Evolutionary conservation across 1,140 invertebrate species (phyloP).

Genomic region (Drosophila prosaltans): DNA sequence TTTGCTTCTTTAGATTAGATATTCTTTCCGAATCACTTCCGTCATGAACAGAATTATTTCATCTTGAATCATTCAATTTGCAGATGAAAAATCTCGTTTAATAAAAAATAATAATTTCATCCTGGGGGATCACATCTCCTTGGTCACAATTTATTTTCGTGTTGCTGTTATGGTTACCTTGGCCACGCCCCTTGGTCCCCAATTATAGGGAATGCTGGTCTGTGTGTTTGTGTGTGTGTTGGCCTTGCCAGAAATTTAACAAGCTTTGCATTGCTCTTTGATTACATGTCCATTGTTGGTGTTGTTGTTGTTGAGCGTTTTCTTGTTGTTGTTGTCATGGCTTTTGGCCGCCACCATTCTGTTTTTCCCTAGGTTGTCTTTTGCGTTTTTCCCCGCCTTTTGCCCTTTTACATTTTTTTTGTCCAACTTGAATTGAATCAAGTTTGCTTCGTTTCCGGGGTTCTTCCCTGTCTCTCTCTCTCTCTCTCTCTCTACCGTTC

Average conservation of each 20-base stretch:
- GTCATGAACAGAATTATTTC: too few relatives aligned
- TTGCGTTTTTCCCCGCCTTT: slow-evolving; percentile 57
- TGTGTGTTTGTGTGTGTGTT: slow-evolving; percentile 11
- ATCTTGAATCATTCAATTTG: not conserved
- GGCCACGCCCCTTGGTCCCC: not conserved
- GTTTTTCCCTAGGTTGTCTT: slow-evolving; percentile 61
- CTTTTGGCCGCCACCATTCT: slow-evolving; percentile 68
- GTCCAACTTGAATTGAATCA: slow-evolving; percentile 63
- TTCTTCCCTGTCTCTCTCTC: slow-evolving; percentile 9
- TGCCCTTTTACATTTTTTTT: slow-evolving; percentile 62
- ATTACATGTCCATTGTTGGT: slow-evolving; percentile 49
- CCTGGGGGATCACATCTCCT: not conserved
- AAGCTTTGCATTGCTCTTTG: slow-evolving; percentile 57
- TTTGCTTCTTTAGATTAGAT: too few relatives aligned
- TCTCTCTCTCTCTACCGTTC: slow-evolving; percentile 22
- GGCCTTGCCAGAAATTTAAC: slow-evolving; percentile 23
- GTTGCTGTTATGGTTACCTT: slow-evolving; percentile 3
- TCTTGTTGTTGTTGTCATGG: slow-evolving; percentile 33
- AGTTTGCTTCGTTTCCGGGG: slow-evolving; percentile 65
- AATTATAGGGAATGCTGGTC: too few relatives aligned
- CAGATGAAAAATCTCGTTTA: not conserved
- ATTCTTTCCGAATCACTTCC: not conserved
- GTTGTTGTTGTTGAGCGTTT: slow-evolving; percentile 23
- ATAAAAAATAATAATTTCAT: not conserved
- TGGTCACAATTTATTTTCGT: not conserved